Evolutionary conservation across 2,797 vertebrate genomes (phyloP).

Genomic region (Phoebastria nigripes): DNA sequence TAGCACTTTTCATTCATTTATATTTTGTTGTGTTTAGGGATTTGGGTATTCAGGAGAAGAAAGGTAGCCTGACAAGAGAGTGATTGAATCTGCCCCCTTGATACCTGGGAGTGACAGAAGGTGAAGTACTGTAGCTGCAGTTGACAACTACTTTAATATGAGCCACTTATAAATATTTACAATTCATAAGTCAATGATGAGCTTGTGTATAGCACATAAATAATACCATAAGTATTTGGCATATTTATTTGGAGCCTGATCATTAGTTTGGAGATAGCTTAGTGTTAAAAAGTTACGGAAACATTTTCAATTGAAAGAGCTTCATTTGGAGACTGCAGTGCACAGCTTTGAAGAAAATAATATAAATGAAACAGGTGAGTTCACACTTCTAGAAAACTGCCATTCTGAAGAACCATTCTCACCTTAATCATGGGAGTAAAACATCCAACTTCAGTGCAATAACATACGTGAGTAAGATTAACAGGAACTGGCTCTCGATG

Average conservation of each 20-base stretch:
- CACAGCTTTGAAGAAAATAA: slow-evolving; percentile 17
- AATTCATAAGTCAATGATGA: slow-evolving; percentile 70
- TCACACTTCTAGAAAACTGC: not conserved
- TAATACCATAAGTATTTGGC: slow-evolving; percentile 49
- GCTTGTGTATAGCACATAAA: slow-evolving; percentile 54
- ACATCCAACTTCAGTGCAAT: not conserved
- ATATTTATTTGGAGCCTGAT: slow-evolving; percentile 59
- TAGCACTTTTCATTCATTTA: slow-evolving; percentile 74
- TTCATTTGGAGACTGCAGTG: not conserved
- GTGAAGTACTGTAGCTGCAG: slow-evolving; percentile 69
- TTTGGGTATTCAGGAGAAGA: slow-evolving; percentile 71
- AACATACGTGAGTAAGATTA: not conserved
- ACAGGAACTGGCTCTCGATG: not conserved
- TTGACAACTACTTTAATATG: slow-evolving; percentile 77
- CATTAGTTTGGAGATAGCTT: slow-evolving; percentile 22
- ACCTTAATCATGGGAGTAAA: not conserved
- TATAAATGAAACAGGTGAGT: not conserved
- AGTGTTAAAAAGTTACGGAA: slow-evolving; percentile 49
- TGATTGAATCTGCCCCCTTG: slow-evolving; percentile 73
- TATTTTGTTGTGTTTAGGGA: slow-evolving; percentile 80
- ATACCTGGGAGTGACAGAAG: slow-evolving; percentile 72
- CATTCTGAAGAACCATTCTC: not conserved
- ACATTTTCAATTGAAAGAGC: slow-evolving; percentile 10
- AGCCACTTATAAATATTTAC: slow-evolving; percentile 81
- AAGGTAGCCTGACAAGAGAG: slow-evolving; percentile 76